Percentiles rank a stretch among this genome's conserved stretches.
Evolutionary conservation across 2,113 vertebrate species (phyloP).

Genomic region (Pleuronectes platessa): DNA sequence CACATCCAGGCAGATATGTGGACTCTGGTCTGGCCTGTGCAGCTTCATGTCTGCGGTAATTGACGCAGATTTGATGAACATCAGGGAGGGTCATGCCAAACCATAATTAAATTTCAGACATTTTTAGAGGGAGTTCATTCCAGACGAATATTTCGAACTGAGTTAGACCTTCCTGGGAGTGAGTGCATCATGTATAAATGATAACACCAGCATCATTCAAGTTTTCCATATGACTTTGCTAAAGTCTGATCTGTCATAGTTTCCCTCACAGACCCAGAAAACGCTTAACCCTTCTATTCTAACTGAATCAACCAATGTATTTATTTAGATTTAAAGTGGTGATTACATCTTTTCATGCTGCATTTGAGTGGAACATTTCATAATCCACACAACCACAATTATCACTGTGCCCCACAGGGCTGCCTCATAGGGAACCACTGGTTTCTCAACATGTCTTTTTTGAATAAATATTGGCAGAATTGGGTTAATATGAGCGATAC

Average conservation of each 20-base stretch:
- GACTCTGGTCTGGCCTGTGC: conserved; percentile 50
- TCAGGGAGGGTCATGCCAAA: conserved; percentile 30
- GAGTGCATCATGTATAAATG: neutral
- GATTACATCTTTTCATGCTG: too few relatives aligned
- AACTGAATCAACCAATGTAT: too few relatives aligned
- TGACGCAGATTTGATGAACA: conserved; percentile 61
- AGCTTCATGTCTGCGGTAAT: conserved; percentile 57
- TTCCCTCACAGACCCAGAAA: too few relatives aligned
- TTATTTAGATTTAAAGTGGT: neutral
- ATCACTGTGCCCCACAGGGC: too few relatives aligned
- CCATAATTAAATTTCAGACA: conserved; percentile 44
- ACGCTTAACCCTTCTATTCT: neutral
- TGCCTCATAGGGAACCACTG: too few relatives aligned
- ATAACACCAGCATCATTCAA: neutral
- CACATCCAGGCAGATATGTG: conserved; percentile 34
- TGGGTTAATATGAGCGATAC: too few relatives aligned
- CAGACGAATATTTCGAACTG: conserved; percentile 35
- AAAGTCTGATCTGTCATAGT: too few relatives aligned
- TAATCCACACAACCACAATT: too few relatives aligned
- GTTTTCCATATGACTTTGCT: neutral
- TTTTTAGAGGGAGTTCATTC: conserved; percentile 41
- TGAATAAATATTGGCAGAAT: too few relatives aligned
- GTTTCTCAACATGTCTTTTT: too few relatives aligned
- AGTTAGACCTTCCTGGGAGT: conserved; percentile 22
- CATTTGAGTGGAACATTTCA: too few relatives aligned